These are phyloP conservation scores for Urocynchramus pylzowi DNA, from an alignment of 2,113 vertebrate species.

Conservation along the genomic window DNA sequence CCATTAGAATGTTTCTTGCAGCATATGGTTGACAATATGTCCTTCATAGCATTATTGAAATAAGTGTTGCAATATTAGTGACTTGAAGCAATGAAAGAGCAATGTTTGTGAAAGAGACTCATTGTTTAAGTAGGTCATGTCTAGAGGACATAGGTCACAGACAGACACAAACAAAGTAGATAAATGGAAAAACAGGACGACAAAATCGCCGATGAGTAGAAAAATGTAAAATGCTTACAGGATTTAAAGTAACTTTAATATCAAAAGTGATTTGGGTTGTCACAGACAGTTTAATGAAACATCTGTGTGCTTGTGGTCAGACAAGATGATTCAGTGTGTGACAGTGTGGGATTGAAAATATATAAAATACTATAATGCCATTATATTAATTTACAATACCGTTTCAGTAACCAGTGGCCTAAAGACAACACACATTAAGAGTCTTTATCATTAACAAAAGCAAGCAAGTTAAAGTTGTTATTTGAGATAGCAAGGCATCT, in stretches of 20 bases:
- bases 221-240: background rate
- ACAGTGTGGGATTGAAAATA: background rate
- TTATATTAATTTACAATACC: background rate
- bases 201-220: background rate
- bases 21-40: background rate
- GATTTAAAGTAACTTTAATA: background rate
- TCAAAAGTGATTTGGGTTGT: background rate
- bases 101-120: background rate
- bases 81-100: background rate
- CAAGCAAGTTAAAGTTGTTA: background rate
- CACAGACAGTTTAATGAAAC: background rate
- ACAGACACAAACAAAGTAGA: background rate
- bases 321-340: background rate
- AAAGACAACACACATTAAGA: background rate
- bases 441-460: background rate
- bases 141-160: background rate
- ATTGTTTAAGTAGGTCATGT: background rate
- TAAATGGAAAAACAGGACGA: background rate
- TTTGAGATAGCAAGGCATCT: background rate
- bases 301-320: background rate
- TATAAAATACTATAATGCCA: background rate
- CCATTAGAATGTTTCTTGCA: background rate
- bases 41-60: background rate
- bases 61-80: background rate
- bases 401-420: background rate